Evolutionary conservation across 2,113 vertebrate species (phyloP), one percentile per base, ranked within the genome.

Genomic region (Gambusia holbrooki): DNA sequence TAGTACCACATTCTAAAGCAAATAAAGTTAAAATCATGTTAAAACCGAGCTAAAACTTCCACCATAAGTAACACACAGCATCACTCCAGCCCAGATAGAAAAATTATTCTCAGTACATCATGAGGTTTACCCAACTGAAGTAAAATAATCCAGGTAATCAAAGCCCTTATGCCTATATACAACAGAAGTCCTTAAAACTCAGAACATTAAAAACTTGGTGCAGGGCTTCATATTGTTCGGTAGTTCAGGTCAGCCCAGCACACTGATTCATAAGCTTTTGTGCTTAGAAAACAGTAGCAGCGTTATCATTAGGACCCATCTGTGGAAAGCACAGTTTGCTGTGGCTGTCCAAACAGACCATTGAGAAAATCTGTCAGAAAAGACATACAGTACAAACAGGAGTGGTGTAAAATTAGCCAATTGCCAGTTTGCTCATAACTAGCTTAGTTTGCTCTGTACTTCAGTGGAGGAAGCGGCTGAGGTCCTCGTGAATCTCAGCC

Each of bases 401-500:
- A 73, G 66, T 76, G 22, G 3, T 32, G 68, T 70, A 51, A 28
- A 13, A 42, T 69, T 51, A 4, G 32, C 37, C 37, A 60, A 32
- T 45, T 45, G n/a, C 71, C n/a, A 30, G 15, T 35, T 67, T 58
- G 14, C 10, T 66, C 66, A 25, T 4, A 29, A 35, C 35, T 60
- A 33, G 35, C 66, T 35, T 5, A 7, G 4, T 28, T 35, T 0
- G 2, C 8, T 61, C 19, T 45, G 40, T 42, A 29, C 30, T 13
- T 92, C 40, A 93, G 8, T 79, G 83, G 54, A 96, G 93, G 85
- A 98, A 96, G 79, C 85, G 93, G 70, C 95, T 95, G 37, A 99
- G 93, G 78, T 99, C 98, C 85, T 99, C 98, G 10, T 95, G 96
- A 88, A 99, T 99, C 88, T 98, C 97, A 0, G 98, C 98, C 89